Base-by-base conservation (phyloP, 1,140 invertebrate species). In the Trichonephila clavipes region DNA sequence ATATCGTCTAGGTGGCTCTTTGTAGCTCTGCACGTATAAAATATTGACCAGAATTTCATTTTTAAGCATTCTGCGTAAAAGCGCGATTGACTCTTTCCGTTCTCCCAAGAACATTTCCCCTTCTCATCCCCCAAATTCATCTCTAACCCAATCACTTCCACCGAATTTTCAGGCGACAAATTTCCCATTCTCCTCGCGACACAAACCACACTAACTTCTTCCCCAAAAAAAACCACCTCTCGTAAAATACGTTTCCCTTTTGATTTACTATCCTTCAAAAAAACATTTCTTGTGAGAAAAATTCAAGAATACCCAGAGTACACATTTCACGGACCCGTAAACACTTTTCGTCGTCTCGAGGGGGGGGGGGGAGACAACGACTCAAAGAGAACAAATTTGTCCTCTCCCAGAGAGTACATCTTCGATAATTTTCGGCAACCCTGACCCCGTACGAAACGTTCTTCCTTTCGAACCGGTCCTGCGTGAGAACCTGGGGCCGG, bases 341-440 rank as follows among this genome's bases (percentile, higher is more conserved):
- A 62, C 77, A 61, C 18, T 61, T 91, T 90, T 81, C 88, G 62
- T 62, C 51, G 51, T 51, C 28, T 88, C 24, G 5, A 24, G 28
- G 19, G 21, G 24, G 34, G 61, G 72, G 28, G 19, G 21, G 24
- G 34, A 28, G 72, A 89, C 34, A 7, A 12, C 19, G n/a, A 69
- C 24, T 16, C 16, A 88, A 44, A 81, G 40, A 21, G 24, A 82
- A 81, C 59, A 62, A 87, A 87, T 61, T 62, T 61, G 59, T 88
- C 51, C n/a, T 51, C 51, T 51, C 51, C 51, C 51, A 51, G 51
- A 51, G 51, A 51, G 64, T 62, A 62, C 24, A 44, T n/a, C 14
- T 24, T 16, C 51, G 88, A 24, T 72, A 82, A 90, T 82, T 82
- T 90, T 72, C 81, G 89, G 90, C 90, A 92, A 92, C 90, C 90